phyloP scores from a whole-genome alignment of 2,888 invertebrate species.

The Epistrophe grossulariae region DNA sequence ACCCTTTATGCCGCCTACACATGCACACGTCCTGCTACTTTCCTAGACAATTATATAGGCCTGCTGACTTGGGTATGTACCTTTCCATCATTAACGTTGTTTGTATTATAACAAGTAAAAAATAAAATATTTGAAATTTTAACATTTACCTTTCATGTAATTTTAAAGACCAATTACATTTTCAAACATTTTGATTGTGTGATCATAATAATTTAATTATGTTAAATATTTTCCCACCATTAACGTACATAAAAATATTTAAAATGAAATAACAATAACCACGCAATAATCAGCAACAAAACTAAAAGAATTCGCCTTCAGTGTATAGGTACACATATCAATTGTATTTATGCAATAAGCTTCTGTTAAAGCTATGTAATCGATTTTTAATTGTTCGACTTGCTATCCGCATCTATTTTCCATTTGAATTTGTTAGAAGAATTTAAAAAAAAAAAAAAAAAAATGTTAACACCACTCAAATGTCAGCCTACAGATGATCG shows the following conservation, averaged over 20 bases:
- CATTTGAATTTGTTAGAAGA: conserved; percentile 55
- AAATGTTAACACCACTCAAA: conserved; percentile 39
- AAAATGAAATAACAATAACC: neutral
- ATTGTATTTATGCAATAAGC: conserved; percentile 39
- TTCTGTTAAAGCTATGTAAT: conserved; percentile 41
- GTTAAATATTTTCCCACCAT: conserved; percentile 37
- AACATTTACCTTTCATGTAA: too few species aligned
- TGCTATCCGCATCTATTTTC: conserved; percentile 47
- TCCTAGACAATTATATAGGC: too few species aligned
- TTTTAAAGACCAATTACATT: too few species aligned
- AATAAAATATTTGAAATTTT: too few species aligned
- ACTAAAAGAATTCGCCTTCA: conserved; percentile 50
- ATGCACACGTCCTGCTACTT: too few species aligned
- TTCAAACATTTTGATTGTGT: too few species aligned
- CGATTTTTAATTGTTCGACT: conserved; percentile 72
- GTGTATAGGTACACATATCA: conserved; percentile 3
- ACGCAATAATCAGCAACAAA: conserved; percentile 8
- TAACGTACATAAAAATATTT: neutral
- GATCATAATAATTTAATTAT: neutral
- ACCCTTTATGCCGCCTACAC: too few species aligned
- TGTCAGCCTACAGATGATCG: conserved; percentile 66
- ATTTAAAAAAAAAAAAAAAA: conserved; percentile 10
- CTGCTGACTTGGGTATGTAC: too few species aligned
- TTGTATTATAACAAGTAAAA: too few species aligned
- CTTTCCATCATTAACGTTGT: too few species aligned